phyloP scores from a whole-genome alignment of 2,797 vertebrate genomes.

The Sebastiscus tertius region DNA sequence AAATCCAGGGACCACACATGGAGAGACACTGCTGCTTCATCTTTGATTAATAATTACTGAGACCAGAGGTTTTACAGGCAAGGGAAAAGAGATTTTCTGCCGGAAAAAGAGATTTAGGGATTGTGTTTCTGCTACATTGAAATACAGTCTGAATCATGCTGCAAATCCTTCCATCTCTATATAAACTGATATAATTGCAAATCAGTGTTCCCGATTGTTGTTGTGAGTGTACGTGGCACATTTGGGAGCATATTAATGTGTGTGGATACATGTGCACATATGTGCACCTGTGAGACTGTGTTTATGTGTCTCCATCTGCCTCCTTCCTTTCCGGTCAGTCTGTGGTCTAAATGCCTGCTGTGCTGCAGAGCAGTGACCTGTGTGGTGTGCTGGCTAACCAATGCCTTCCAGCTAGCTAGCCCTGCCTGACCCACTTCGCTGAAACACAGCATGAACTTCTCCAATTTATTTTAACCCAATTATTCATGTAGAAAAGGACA shows the following conservation, averaged over 20 bases:
- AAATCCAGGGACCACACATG: conserved; percentile 33
- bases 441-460: background rate
- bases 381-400: conserved; percentile 24
- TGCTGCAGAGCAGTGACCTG: conserved; percentile 49
- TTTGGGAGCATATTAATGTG: background rate
- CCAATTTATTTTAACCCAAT: background rate
- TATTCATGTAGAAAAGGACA: background rate
- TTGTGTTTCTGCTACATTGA: background rate
- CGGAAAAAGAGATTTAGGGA: background rate
- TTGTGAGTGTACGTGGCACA: background rate
- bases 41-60: conserved; percentile 18
- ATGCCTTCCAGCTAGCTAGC: background rate
- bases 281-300: background rate
- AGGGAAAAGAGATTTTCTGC: conserved; percentile 5
- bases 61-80: background rate
- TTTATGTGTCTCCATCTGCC: conserved; percentile 8
- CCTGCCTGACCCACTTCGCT: conserved; percentile 17
- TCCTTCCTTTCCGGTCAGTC: conserved; percentile 24
- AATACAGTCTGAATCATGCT: background rate
- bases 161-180: background rate
- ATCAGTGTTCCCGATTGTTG: background rate
- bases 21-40: conserved; percentile 25
- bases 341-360: conserved; percentile 49
- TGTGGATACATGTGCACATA: background rate
- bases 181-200: background rate